Evolutionary conservation across 2,113 vertebrate genomes (phyloP), one percentile per base, ranked within the genome.

Genomic region (Bubo bubo): DNA sequence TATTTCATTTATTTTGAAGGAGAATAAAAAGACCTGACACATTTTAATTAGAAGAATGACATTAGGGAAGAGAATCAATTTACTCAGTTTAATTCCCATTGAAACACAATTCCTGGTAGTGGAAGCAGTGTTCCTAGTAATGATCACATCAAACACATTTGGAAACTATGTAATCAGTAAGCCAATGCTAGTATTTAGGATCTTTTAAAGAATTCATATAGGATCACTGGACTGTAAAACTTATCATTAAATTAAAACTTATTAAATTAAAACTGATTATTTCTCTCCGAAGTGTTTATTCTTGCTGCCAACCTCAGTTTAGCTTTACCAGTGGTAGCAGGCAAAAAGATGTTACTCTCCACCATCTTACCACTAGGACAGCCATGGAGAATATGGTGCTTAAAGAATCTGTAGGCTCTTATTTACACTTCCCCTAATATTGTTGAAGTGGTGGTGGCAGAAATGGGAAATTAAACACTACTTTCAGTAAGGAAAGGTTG

Each of bases 11-110:
- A 55, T 74, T 81, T 79, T 60, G 59, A 91, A 85, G 35, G 22
- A 62, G 41, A 92, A 79, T 59, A 79, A 89, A 88, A 88, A 89
- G 39, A 73, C 14, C 20, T 19, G 37, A 50, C 24, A 50, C 32
- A 60, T 60, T 81, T 56, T 82, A 84, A 86, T 74, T 75, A 81
- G 60, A 74, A 87, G 27, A 92, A 79, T 14, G 3, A 72, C n/a
- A 84, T 88, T 67, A 91, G 60, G 24, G 68, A 95, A 84, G 34
- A 80, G 8, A 86, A 83, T 81, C 26, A 80, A 86, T 91, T 96
- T 92, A 45, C 35, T 7, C 22, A 45, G 14, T 39, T 14, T 84
- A 84, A 95, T 73, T 86, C 53, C 70, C 73, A 87, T 17, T 49
- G 56, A 89, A 96, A 89, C n/a, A 84, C 21, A 89, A 56, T 56